Evolutionary conservation across 2,888 invertebrate genomes (phyloP), one percentile per base, ranked within the genome.

Genomic region (Erannis defoliaria): DNA sequence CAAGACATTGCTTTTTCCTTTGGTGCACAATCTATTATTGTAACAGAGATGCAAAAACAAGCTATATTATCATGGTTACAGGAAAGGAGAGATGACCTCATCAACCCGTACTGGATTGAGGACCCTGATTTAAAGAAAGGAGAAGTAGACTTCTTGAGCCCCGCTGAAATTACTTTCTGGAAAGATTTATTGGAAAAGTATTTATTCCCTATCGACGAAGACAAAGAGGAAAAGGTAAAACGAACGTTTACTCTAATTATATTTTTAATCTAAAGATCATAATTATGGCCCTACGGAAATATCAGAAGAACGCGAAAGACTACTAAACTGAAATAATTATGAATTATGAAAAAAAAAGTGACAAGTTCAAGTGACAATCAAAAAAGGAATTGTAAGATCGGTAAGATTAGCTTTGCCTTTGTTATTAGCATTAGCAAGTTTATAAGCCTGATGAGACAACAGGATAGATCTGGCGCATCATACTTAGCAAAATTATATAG

Each of bases 41-140:
- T n/a, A n/a, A n/a, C n/a, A n/a, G n/a, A n/a, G 23, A 26, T 26
- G 26, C 26, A 26, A 26, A 6, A n/a, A 6, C 1, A 14, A 5
- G 5, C 2, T 9, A 43, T 26, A 21, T 23, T 40, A 14, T 38
- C 3, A 43, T 51, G 6, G 45, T 78, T 80, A 42, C 78, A 94
- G 88, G 94, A 96, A 78, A 95, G 95, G 75, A 94, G 97, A 60
- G 97, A 98, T 75, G 97, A 98, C 70, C 94, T 98, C 6, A 96
- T 97, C 49, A 98, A 98, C 84, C 98, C 99, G 0, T 98, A 96
- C 80, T 99, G 99, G 99, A 96, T 99, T 71, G 98, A 97, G 82
- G 98, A 99, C 85, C 95, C 96, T 0, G 97, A 96, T 55, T 90
- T 99, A 62, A 96, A 96, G 74, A 97, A 97, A 82, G 99, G 99